Evolutionary conservation across 2,113 vertebrate species (phyloP).

Genomic region (Malurus melanocephalus): DNA sequence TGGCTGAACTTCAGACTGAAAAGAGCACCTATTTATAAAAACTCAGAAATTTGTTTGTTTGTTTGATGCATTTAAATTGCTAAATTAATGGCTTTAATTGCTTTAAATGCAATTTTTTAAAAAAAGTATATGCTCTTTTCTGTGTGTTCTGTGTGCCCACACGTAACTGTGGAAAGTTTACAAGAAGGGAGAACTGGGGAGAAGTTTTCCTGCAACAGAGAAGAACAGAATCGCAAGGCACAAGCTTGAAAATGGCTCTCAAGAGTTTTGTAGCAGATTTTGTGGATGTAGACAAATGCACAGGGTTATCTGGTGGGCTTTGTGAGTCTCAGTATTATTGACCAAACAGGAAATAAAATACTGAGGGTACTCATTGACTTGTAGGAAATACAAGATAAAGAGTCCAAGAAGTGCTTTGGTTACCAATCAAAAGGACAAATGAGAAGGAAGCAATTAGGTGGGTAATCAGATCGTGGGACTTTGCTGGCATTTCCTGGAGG

Average conservation of each 20-base stretch:
- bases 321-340: background rate
- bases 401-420: background rate
- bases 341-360: background rate
- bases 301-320: background rate
- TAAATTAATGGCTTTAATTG: no score
- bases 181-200: background rate
- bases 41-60: no score
- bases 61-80: no score
- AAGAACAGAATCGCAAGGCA: background rate
- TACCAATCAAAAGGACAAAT: background rate
- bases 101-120: background rate
- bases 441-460: background rate
- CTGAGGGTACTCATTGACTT: background rate
- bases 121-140: background rate
- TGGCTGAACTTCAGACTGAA: background rate
- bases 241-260: background rate
- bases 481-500: background rate
- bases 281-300: background rate
- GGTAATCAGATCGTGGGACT: background rate
- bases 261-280: background rate
- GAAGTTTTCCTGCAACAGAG: background rate
- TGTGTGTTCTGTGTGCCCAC: background rate
- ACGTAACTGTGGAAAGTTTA: background rate
- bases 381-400: background rate
- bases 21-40: background rate